These are phyloP conservation scores for Aporophyla lueneburgensis DNA, from an alignment of 2,888 invertebrate genomes.

Conservation along the genomic window DNA sequence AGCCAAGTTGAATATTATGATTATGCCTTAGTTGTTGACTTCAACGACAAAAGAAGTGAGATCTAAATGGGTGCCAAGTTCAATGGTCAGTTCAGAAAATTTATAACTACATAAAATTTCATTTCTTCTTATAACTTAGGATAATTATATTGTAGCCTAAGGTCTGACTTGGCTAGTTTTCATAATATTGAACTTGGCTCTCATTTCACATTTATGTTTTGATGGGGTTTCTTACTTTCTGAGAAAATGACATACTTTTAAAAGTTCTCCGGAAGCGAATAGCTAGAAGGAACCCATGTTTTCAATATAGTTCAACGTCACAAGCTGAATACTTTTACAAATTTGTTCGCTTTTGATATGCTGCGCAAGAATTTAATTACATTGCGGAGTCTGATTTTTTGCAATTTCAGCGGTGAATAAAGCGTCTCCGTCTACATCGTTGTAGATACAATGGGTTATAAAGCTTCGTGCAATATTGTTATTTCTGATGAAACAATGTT, in stretches of 20 bases:
- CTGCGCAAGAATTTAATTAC: constrained; percentile 22
- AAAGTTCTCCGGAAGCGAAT: constrained; percentile 10
- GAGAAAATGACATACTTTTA: constrained; percentile 2
- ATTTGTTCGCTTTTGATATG: not conserved
- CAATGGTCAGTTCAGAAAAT: no score
- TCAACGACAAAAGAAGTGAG: no score
- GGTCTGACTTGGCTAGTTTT: no score
- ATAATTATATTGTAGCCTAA: no score
- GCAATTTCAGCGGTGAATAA: not conserved
- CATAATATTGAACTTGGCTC: no score
- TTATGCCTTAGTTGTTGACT: no score
- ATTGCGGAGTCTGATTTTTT: not conserved
- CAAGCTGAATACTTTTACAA: constrained; percentile 10
- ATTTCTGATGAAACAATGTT: not conserved
- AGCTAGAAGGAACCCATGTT: not conserved
- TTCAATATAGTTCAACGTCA: not conserved
- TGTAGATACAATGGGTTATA: not conserved
- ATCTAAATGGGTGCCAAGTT: no score
- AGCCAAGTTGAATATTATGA: no score
- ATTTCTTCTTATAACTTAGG: no score
- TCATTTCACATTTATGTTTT: no score
- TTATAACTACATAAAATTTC: no score
- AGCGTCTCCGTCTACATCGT: not conserved
- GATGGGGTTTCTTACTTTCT: not conserved
- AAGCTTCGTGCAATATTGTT: not conserved